Evolutionary conservation across 2,888 invertebrate species (phyloP), one percentile per base, ranked within the genome.

Genomic region (Branchinecta sandiegonensis): DNA sequence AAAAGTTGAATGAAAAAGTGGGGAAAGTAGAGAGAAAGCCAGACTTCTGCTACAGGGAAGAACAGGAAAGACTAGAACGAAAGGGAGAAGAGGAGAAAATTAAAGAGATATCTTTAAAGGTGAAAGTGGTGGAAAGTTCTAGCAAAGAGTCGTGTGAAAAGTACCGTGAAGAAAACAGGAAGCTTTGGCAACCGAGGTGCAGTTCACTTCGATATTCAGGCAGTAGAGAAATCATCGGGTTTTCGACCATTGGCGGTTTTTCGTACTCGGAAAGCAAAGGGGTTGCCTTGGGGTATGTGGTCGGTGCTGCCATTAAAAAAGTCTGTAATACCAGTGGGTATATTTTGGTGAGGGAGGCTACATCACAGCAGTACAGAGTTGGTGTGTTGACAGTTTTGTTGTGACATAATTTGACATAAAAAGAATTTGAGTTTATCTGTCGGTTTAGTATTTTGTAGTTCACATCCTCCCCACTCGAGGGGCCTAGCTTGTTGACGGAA

Each of bases 211-310:
- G 56, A 9, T 17, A 56, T 56, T 56, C 14, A n/a, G 17, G 17
- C 56, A 14, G 14, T 14, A n/a, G 56, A 8, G 56, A 56, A 10
- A 56, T 56, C 8, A 56, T 56, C 8, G 56, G 56, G n/a, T 56
- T 56, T 56, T n/a, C 14, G 8, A 14, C 17, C 14, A 56, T 17
- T 9, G 56, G 56, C 1, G 56, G 56, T 8, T 56, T 56, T 56
- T 56, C 56, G 9, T 56, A 56, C 17, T 14, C 14, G n/a, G 56
- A 56, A 56, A 56, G 56, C 10, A 56, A 56, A 56, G 56, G 56
- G 14, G 56, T 14, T 14, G 56, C 56, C 8, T 56, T 56, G 10
- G 56, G 56, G 14, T 56, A 56, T 56, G 17, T 56, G 8, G 56
- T 56, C 17, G 10, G 14, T 56, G 8, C 14, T 17, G n/a, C 56